Evolutionary conservation across 1,140 invertebrate genomes (phyloP).

Genomic region (Asobara japonica): DNA sequence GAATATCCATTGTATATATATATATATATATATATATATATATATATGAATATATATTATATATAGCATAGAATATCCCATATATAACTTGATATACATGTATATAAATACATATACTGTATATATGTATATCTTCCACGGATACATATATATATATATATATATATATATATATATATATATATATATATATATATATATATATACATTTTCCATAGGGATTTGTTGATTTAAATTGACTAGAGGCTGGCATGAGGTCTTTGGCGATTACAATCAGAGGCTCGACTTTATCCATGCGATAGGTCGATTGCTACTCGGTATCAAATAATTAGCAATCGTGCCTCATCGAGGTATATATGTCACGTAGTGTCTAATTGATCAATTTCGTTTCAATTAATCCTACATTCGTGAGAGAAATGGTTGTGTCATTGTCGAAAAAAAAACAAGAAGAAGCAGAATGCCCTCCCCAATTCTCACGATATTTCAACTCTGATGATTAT

Average conservation of each 20-base stretch:
- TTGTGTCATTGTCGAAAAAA: constrained; percentile 25
- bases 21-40: too few relatives aligned
- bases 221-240: constrained; percentile 16
- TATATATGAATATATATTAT: too few relatives aligned
- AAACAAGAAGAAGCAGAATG: too few relatives aligned
- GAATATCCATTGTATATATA: too few relatives aligned
- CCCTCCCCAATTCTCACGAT: background rate
- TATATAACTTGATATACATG: too few relatives aligned
- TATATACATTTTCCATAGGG: too few relatives aligned
- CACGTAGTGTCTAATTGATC: constrained; percentile 19
- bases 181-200: too few relatives aligned
- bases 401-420: background rate
- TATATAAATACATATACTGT: too few relatives aligned
- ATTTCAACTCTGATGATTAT: background rate
- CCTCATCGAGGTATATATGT: constrained; percentile 22
- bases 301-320: background rate
- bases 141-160: too few relatives aligned
- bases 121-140: too few relatives aligned
- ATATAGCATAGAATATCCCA: too few relatives aligned
- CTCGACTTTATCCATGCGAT: background rate
- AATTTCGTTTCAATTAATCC: constrained; percentile 25
- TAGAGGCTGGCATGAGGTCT: constrained; percentile 26
- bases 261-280: background rate
- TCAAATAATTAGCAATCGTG: constrained; percentile 21
- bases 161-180: too few relatives aligned